phyloP scores from a whole-genome alignment of 2,797 vertebrate genomes.

The Spondyliosoma cantharus region DNA sequence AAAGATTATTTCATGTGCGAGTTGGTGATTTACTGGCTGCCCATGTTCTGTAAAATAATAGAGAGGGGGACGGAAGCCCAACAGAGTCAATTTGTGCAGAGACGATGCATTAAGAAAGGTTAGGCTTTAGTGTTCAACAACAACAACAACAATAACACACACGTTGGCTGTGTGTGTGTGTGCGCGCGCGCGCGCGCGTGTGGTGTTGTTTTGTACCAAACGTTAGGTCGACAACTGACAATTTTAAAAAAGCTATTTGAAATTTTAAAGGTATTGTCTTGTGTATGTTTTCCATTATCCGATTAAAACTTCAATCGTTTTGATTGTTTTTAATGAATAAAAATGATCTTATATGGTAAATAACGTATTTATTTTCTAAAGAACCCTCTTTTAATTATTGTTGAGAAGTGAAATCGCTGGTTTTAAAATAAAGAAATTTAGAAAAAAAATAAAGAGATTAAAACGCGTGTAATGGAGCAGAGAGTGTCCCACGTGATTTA shows the following conservation, averaged over 20 bases:
- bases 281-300: not conserved
- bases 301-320: not conserved
- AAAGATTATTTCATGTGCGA: not conserved
- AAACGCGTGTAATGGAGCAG: slow-evolving; percentile 6
- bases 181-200: slow-evolving; percentile 31
- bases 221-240: not conserved
- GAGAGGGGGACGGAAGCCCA: not conserved
- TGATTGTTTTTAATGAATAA: not conserved
- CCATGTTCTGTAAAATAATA: not conserved
- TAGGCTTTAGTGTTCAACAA: slow-evolving; percentile 56
- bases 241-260: not conserved
- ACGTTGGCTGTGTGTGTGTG: slow-evolving; percentile 2
- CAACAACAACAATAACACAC: slow-evolving; percentile 22
- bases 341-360: not conserved
- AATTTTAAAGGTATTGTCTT: not conserved
- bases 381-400: not conserved
- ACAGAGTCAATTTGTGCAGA: slow-evolving; percentile 29
- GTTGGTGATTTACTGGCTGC: not conserved
- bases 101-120: slow-evolving; percentile 59
- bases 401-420: not conserved
- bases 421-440: not conserved
- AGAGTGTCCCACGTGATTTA: slow-evolving; percentile 62
- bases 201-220: slow-evolving; percentile 20
- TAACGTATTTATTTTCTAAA: not conserved
- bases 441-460: not conserved